Base-by-base conservation (phyloP, 1,140 invertebrate genomes). In the Drosophila biarmipes region DNA sequence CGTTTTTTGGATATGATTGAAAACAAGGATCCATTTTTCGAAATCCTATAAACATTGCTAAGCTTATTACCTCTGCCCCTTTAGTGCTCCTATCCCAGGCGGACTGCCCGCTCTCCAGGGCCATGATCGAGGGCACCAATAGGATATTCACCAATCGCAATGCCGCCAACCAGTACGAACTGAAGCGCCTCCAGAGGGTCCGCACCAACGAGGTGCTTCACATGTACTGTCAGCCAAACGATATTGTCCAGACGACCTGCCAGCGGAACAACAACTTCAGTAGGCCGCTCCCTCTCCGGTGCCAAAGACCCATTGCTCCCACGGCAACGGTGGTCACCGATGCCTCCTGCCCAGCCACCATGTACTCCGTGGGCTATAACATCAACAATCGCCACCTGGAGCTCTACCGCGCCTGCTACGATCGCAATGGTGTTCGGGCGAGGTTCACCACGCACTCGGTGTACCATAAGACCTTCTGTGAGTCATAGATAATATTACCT, bases 401-500 rank as follows among this genome's bases (percentile, higher is more conserved):
- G 27, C 53, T 78, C 0, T 78, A 78, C 24, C 75, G 75, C 7
- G 53, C 74, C 14, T 77, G 73, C 46, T 78, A 78, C 34, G 59
- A 73, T 34, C 55, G 74, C 2, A 35, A 19, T n/a, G 49, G 37
- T 5, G 54, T 78, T 0, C 37, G 68, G 0, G 75, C 75, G 2
- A 37, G 35, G 2, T 73, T 72, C 14, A 31, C 66, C 2, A 43
- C 37, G 0, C 75, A 77, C 38, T 12, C 1, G 38, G 75, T 71
- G n/a, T 63, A 69, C 45, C 62, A 57, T 19, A 75, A 75, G 46
- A 53, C 61, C 29, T 75, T 75, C 35, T 75, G 73, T 75, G 15
- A 75, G 73, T 37, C 0, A n/a, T 14, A n/a, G 35, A 7, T 19
- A 42, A 1, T 4, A 6, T 3, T 8, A 15, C 15, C 21, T 12